These are phyloP conservation scores for Laothoe populi DNA, from an alignment of 2,888 invertebrate genomes.

Conservation along the genomic window DNA sequence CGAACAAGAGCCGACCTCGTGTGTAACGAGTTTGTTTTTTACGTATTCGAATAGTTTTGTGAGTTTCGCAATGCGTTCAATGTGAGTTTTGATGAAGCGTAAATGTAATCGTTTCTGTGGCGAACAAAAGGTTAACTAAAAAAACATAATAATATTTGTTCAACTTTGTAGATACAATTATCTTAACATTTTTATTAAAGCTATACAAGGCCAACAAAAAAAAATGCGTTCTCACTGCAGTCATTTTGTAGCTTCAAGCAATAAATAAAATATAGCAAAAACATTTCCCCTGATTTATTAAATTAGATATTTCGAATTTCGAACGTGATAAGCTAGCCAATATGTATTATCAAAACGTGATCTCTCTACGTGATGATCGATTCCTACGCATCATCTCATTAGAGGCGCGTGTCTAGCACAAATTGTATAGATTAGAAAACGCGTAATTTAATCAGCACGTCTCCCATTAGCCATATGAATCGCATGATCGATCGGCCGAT, in stretches of 20 bases:
- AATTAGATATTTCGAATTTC: no score
- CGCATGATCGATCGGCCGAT: conserved; percentile 40
- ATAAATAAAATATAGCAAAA: no score
- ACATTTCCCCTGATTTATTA: no score
- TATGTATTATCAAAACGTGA: not conserved
- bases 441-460: conserved; percentile 10
- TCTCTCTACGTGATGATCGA: not conserved
- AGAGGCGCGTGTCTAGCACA: not conserved
- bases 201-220: no score
- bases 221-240: no score
- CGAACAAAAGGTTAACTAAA: no score
- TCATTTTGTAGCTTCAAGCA: no score
- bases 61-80: conserved; percentile 1
- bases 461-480: conserved; percentile 11
- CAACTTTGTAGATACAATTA: no score
- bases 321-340: not conserved
- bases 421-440: conserved; percentile 47
- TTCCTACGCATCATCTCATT: conserved; percentile 16
- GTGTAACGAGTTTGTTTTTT: conserved; percentile 59
- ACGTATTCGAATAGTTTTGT: conserved; percentile 37
- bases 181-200: no score
- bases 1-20: conserved; percentile 52
- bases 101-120: not conserved
- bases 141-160: no score
- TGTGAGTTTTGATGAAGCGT: not conserved